phyloP scores from a whole-genome alignment of 2,113 vertebrate genomes.

The Athene cunicularia region DNA sequence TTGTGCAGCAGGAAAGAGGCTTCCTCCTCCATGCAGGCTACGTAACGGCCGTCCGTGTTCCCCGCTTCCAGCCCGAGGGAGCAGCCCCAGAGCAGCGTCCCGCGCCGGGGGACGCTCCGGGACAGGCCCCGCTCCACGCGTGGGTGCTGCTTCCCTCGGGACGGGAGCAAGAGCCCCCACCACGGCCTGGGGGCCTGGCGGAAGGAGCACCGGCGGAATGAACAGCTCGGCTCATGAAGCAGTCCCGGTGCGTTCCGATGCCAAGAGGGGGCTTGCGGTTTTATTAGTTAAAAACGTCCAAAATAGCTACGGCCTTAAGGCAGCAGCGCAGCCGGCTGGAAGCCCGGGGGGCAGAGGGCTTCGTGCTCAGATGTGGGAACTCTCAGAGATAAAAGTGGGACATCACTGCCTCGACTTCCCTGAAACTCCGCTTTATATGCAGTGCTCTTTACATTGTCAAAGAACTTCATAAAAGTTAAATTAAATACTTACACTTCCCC shows the following conservation, averaged over 20 bases:
- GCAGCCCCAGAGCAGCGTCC: rapidly evolving
- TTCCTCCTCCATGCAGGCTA: background rate
- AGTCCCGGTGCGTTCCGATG: rapidly evolving
- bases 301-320: background rate
- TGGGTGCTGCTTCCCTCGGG: rapidly evolving
- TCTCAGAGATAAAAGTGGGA: background rate
- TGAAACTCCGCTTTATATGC: background rate
- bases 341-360: background rate
- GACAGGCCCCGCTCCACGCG: rapidly evolving
- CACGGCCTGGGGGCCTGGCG: rapidly evolving
- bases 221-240: rapidly evolving
- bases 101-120: background rate
- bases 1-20: slow-evolving; percentile 42
- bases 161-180: background rate
- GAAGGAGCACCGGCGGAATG: background rate
- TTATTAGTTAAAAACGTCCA: background rate
- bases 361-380: background rate
- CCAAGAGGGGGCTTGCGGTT: rapidly evolving
- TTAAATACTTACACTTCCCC: slow-evolving; percentile 41
- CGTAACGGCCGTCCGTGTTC: background rate
- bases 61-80: background rate
- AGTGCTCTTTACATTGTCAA: background rate
- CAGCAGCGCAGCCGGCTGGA: background rate
- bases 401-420: slow-evolving; percentile 30
- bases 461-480: slow-evolving; percentile 40